Base-by-base conservation (phyloP, 2,888 invertebrate species). In the Litoditis marina region DNA sequence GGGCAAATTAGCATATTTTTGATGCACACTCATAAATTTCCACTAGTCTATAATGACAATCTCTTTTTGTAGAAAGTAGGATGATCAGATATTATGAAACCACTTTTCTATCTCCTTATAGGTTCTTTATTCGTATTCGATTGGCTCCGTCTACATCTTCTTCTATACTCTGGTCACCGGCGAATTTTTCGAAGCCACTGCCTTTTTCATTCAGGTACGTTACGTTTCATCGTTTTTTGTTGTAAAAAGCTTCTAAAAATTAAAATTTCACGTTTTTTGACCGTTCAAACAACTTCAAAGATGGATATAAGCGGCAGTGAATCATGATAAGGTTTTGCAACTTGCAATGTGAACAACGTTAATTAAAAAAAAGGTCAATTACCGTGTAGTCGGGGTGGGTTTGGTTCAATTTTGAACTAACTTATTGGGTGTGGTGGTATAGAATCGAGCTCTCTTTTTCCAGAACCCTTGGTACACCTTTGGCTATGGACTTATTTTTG, bases 101-200 rank as follows among this genome's bases (percentile, higher is more conserved):
- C 39, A 36, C 1, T 11, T 36, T 47, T 1, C 49, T 47, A 19
- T n/a, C 55, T 30, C 55, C n/a, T 72, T 78, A 50, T 63, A 83
- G 83, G 82, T 92, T 0, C 87, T 92, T 58, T 94, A 92, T 83
- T 94, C 94, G 0, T 95, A 94, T 84, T 88, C 89, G 0, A 88
- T 95, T 73, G 95, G 92, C 4, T 91, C 91, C 82, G 73, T 89
- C 0, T 94, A 93, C 84, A 87, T 95, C 53, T 85, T 91, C 53
- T 79, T 88, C 16, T 89, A 90, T 19, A 89, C 92, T 83, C 78
- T 89, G 0, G 69, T 88, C 0, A 89, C 88, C 39, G 92, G 92
- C 0, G 89, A 91, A 77, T 84, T 95, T 57, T 83, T 87, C 31
- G 88, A 88, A 58, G 94, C 92, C 11, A 87, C 90, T 56, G 77